A percentile compares a stretch with the other conserved stretches of the same genome.
Conservation (phyloP, 2,113 vertebrate genomes). For the Chloroceryle aenea region DNA sequence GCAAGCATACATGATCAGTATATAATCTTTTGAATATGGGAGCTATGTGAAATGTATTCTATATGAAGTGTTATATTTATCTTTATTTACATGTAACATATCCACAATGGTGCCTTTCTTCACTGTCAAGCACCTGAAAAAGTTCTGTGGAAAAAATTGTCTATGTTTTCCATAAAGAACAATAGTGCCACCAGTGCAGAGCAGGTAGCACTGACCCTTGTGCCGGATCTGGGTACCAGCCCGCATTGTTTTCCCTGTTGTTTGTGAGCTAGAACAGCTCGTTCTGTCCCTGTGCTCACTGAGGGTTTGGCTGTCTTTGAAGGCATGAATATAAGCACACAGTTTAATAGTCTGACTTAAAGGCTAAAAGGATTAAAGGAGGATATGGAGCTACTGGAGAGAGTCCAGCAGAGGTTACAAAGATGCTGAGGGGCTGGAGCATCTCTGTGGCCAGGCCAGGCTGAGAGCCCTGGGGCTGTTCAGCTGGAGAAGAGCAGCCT, state of each 20-base stretch:
- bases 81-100: not conserved
- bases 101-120: not conserved
- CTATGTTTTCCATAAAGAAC: not conserved
- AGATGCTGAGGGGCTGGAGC: not conserved
- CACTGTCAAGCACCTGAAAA: not conserved
- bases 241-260: not conserved
- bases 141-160: not conserved
- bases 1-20: not conserved
- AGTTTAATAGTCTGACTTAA: not conserved
- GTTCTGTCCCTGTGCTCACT: fast-evolving
- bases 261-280: not conserved
- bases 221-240: fast-evolving
- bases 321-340: not conserved
- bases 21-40: not conserved
- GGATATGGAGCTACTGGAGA: not conserved
- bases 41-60: not conserved
- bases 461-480: too few species aligned
- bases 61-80: not conserved
- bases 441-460: not conserved
- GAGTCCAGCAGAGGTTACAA: not conserved
- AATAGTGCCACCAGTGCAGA: not conserved
- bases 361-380: not conserved
- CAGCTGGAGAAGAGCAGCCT: too few species aligned
- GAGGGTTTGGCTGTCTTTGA: not conserved
- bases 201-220: not conserved